Evolutionary conservation across 2,888 invertebrate genomes (phyloP).

Genomic region (Spilosoma lubricipeda): DNA sequence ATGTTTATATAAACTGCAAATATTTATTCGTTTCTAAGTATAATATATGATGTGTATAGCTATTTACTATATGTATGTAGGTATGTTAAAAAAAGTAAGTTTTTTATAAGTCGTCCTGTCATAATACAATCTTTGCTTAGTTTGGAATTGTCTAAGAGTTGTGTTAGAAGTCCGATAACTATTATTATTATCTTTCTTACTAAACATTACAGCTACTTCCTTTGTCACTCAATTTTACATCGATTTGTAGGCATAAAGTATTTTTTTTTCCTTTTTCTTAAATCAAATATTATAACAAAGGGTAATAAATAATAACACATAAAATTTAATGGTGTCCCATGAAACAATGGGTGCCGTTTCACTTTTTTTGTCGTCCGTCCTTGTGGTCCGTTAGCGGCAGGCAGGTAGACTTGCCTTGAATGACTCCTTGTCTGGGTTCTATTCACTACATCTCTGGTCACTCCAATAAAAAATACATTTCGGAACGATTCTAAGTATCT

Average conservation of each 20-base stretch:
- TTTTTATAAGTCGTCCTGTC: too few species aligned
- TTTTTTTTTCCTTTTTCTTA: conserved; percentile 30
- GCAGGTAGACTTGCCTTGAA: conserved; percentile 67
- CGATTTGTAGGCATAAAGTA: conserved; percentile 28
- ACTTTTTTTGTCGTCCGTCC: conserved; percentile 63
- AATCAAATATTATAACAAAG: conserved; percentile 63
- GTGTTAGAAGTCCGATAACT: too few species aligned
- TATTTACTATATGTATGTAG: too few species aligned
- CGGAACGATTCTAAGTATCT: not conserved
- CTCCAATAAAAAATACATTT: not conserved
- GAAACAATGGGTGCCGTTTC: conserved; percentile 72
- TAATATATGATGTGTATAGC: too few species aligned
- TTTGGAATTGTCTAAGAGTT: too few species aligned
- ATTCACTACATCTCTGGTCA: not conserved
- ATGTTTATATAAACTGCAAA: not conserved
- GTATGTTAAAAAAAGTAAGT: too few species aligned
- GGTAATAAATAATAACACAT: conserved; percentile 65
- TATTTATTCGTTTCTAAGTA: not conserved
- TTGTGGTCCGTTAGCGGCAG: conserved; percentile 64
- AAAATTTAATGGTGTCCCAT: conserved; percentile 68
- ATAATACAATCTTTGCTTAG: not conserved
- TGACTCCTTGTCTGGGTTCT: conserved; percentile 50
- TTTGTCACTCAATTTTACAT: conserved; percentile 15
- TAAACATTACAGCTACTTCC: not conserved
- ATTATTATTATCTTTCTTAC: not conserved